Evolutionary conservation across 2,113 vertebrate species (phyloP).

Genomic region (Rhinichthys klamathensis): DNA sequence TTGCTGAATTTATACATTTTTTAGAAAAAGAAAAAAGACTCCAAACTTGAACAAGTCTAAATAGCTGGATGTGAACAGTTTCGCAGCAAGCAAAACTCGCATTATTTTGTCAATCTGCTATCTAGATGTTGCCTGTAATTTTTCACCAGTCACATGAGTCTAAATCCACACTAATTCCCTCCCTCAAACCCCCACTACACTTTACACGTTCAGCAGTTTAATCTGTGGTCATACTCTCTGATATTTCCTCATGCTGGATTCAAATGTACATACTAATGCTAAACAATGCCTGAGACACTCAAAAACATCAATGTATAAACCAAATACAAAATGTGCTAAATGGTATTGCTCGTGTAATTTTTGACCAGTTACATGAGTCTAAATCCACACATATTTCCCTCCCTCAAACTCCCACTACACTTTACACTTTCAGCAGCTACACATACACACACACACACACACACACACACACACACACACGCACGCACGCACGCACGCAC

Average conservation of each 20-base stretch:
- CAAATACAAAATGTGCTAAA: too few species aligned
- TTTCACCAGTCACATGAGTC: conserved; percentile 74
- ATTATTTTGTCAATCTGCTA: conserved; percentile 44
- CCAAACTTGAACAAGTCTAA: background rate
- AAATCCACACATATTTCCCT: conserved; percentile 70
- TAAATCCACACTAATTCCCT: conserved; percentile 71
- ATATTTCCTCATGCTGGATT: too few species aligned
- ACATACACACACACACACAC: background rate
- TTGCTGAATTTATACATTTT: background rate
- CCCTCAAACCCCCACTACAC: conserved; percentile 27
- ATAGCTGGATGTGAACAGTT: background rate
- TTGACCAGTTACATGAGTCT: conserved; percentile 74
- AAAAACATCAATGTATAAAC: too few species aligned
- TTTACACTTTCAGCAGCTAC: background rate
- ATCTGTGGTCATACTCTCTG: too few species aligned
- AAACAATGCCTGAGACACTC: too few species aligned
- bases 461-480: too few species aligned
- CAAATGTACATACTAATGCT: too few species aligned
- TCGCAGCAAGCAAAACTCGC: background rate
- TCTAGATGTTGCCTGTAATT: conserved; percentile 63
- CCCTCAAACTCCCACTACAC: conserved; percentile 26
- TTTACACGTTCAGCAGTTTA: background rate
- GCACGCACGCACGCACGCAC: too few species aligned
- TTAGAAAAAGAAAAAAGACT: background rate
- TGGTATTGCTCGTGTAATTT: conserved; percentile 60